phyloP scores from a whole-genome alignment of 2,888 invertebrate species.

The Petrolisthes cinctipes region DNA sequence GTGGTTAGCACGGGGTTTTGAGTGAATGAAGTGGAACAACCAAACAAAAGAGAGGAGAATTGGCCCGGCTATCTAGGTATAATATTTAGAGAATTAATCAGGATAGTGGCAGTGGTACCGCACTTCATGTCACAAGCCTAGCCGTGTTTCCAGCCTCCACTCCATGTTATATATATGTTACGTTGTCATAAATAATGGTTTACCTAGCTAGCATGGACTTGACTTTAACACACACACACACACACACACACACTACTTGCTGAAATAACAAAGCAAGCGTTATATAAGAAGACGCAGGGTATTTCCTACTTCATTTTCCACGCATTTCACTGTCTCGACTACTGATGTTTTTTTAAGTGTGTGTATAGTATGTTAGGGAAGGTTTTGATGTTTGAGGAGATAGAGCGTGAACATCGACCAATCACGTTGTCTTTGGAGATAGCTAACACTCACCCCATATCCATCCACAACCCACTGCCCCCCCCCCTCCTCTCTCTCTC shows the following conservation, averaged over 20 bases:
- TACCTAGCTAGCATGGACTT: too few species aligned
- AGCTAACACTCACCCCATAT: too few species aligned
- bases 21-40: constrained; percentile 57
- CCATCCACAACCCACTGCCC: too few species aligned
- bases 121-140: constrained; percentile 11
- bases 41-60: constrained; percentile 53
- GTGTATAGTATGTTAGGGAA: too few species aligned
- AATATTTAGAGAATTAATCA: constrained; percentile 60
- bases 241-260: neutral
- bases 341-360: too few species aligned
- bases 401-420: too few species aligned
- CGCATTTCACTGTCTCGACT: too few species aligned
- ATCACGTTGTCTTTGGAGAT: too few species aligned
- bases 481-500: too few species aligned
- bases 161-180: neutral
- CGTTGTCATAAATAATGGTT: neutral
- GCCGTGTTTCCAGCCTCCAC: neutral
- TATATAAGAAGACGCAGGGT: neutral
- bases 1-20: constrained; percentile 23
- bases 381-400: too few species aligned
- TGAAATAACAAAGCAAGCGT: neutral
- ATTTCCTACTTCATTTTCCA: too few species aligned
- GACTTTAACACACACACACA: neutral
- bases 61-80: constrained; percentile 48
- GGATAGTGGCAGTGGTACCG: constrained; percentile 32